Conservation (phyloP, 2,113 vertebrate genomes). For the Leptobrachium leishanense region DNA sequence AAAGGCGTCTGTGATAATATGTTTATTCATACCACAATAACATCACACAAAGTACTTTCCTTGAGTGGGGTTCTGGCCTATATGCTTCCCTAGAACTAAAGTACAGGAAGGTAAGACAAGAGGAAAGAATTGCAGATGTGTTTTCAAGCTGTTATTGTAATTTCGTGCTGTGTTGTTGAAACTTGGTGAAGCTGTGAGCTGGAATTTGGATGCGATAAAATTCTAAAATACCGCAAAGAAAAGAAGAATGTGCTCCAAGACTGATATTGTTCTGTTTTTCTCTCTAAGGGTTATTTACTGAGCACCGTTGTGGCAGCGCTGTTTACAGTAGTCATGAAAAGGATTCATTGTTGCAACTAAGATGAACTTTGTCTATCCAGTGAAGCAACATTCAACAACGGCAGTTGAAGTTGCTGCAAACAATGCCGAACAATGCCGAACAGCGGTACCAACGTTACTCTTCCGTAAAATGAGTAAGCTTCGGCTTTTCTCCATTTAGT, state of each 20-base stretch:
- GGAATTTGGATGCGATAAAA: background rate
- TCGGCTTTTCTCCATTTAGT: too few relatives aligned
- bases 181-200: background rate
- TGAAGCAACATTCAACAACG: too few relatives aligned
- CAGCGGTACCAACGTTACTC: too few relatives aligned
- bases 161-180: background rate
- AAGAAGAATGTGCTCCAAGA: background rate
- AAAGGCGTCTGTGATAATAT: slow-evolving; percentile 12
- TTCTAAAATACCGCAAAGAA: background rate
- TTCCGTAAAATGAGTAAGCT: too few relatives aligned
- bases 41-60: background rate
- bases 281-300: too few relatives aligned
- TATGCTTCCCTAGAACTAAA: background rate
- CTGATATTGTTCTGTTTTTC: background rate
- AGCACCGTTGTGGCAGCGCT: too few relatives aligned
- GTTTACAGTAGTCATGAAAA: too few relatives aligned
- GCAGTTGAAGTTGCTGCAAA: too few relatives aligned
- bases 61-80: background rate
- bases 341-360: too few relatives aligned
- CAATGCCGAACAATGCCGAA: too few relatives aligned
- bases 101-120: background rate
- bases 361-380: too few relatives aligned
- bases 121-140: background rate
- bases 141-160: slow-evolving; percentile 1
- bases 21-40: slow-evolving; percentile 1